Evolutionary conservation across 1,140 invertebrate genomes (phyloP).

Genomic region (Dolichoris vasculosae): DNA sequence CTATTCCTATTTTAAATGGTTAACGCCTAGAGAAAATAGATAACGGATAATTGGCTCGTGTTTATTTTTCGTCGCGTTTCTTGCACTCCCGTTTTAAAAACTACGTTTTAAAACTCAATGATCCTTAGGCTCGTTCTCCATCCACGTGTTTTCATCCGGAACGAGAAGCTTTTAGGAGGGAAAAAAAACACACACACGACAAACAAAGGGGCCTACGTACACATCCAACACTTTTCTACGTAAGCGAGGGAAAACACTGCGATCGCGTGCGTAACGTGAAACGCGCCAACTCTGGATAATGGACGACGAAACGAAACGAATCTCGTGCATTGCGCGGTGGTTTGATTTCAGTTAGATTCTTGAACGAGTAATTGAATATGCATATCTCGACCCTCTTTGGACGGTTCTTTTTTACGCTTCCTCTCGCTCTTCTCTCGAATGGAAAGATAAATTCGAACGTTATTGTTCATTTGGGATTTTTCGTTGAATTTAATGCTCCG

Average conservation of each 20-base stretch:
- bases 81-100: not conserved
- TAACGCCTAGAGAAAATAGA: not conserved
- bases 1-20: too few relatives aligned
- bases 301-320: slow-evolving; percentile 1
- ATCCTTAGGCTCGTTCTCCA: not conserved
- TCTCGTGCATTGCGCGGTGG: not conserved
- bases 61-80: not conserved
- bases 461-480: slow-evolving; percentile 40
- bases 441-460: slow-evolving; percentile 27
- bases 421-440: slow-evolving; percentile 21
- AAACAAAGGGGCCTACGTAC: slow-evolving; percentile 2
- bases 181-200: slow-evolving; percentile 16
- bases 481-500: not conserved
- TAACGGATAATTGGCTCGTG: not conserved
- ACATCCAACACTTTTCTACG: not conserved
- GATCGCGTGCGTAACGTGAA: slow-evolving; percentile 7
- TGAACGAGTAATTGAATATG: slow-evolving; percentile 45
- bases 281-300: not conserved
- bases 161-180: slow-evolving; percentile 22
- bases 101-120: slow-evolving; percentile 9
- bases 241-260: slow-evolving; percentile 7
- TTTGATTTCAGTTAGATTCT: slow-evolving; percentile 40
- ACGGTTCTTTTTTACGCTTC: not conserved
- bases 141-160: not conserved
- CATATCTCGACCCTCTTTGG: slow-evolving; percentile 30